phyloP scores from a whole-genome alignment of 2,113 vertebrate genomes.

The Platycercus adscitus region DNA sequence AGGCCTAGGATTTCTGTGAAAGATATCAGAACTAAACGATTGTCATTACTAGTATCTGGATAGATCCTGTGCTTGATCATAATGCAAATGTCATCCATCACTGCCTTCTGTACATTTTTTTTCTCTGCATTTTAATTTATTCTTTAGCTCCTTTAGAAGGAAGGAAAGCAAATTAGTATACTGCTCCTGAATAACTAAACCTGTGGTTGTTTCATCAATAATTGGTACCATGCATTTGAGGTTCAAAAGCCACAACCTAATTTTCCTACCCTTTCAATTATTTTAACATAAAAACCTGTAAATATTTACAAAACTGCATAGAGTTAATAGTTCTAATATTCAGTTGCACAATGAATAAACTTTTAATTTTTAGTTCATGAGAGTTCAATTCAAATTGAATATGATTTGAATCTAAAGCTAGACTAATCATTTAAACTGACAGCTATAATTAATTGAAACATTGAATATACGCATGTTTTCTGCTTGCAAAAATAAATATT shows the following conservation, averaged over 20 bases:
- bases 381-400: neutral
- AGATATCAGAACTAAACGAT: neutral
- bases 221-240: neutral
- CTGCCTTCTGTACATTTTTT: neutral
- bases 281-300: neutral
- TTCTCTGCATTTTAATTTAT: neutral
- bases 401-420: neutral
- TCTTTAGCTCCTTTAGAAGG: neutral
- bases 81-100: neutral
- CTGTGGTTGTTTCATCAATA: neutral
- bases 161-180: neutral
- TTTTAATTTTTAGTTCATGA: neutral
- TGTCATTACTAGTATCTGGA: neutral
- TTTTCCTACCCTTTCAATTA: neutral
- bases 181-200: neutral
- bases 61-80: neutral
- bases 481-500: neutral
- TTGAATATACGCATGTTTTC: neutral
- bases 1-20: neutral
- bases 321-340: neutral
- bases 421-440: neutral
- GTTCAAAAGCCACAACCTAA: neutral
- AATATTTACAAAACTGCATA: neutral
- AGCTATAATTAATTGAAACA: neutral
- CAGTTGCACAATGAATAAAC: neutral